Conservation (phyloP, 1,140 invertebrate genomes). For the Oncopodura yosiiana region DNA sequence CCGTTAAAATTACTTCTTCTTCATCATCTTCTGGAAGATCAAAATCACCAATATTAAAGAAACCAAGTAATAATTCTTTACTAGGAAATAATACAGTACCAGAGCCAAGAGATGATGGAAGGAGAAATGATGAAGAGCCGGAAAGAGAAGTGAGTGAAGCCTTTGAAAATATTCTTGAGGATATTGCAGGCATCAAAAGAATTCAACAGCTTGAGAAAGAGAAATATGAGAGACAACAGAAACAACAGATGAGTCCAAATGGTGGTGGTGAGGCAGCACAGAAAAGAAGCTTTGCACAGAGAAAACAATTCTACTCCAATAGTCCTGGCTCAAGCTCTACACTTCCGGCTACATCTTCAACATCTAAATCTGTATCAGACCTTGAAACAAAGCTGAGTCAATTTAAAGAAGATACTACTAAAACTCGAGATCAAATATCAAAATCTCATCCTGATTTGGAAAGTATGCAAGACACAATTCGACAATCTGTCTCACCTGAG, state of each 20-base stretch:
- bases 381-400: constrained; percentile 30
- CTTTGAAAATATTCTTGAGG: constrained; percentile 34
- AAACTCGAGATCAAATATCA: constrained; percentile 23
- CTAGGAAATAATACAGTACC: constrained; percentile 15
- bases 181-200: constrained; percentile 33
- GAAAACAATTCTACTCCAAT: constrained; percentile 27
- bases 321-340: neutral
- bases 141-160: constrained; percentile 18
- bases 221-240: constrained; percentile 6
- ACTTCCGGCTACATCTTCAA: neutral
- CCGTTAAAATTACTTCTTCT: neutral
- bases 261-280: neutral
- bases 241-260: constrained; percentile 1
- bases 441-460: constrained; percentile 35
- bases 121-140: constrained; percentile 9
- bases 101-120: too few relatives aligned
- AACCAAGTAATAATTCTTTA: too few relatives aligned
- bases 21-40: neutral
- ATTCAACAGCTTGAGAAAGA: constrained; percentile 23
- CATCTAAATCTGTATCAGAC: neutral
- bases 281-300: constrained; percentile 26
- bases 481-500: constrained; percentile 1
- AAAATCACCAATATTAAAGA: constrained; percentile 18
- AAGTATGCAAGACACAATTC: constrained; percentile 24
- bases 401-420: constrained; percentile 28